Evolutionary conservation across 2,113 vertebrate genomes (phyloP), one percentile per base, ranked within the genome.

Genomic region (Tauraco erythrolophus): DNA sequence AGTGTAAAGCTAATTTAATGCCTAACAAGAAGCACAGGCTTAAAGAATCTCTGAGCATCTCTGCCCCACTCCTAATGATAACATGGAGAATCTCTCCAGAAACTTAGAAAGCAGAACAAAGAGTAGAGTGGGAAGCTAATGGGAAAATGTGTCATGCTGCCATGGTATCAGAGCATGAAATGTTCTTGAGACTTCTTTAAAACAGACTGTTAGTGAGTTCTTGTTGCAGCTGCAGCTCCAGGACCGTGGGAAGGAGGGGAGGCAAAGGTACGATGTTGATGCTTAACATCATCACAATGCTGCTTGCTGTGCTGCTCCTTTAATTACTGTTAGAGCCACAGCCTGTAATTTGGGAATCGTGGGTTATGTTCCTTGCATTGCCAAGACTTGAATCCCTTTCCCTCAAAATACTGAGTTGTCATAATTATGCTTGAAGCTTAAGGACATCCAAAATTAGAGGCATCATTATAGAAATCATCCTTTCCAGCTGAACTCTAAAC

Each of bases 101-200:
- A 95, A 87, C 77, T 94, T 78, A 82, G 80, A 71, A 94, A 96
- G 96, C 75, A 93, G 95, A 97, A 96, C 94, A 96, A 96, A 94
- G 92, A 65, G 81, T 15, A 19, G 93, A 95, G 96, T 95, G 93
- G 94, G 96, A 94, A 96, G 96, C 70, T 96, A 37, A 95, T 87
- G 65, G 69, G 87, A 96, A 88, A 43, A 48, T 94, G 92, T 95
- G 96, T 96, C 93, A 95, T 23, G 92, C 93, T 96, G 92, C 93
- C 89, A 94, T 94, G 92, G 94, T 82, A 93, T 76, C 61, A 0
- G 61, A 69, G 84, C 3, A 9, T 35, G 30, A 56, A 56, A 46
- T 66, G 43, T 79, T 82, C 94, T 69, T 1, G 1, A 88, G 87
- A 69, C 84, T 75, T 57, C 58, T 71, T 69, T 15, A 41, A 94